These are phyloP conservation scores for Phocoena sinus DNA, from an alignment of 2,113 vertebrate genomes.

Conservation along the genomic window DNA sequence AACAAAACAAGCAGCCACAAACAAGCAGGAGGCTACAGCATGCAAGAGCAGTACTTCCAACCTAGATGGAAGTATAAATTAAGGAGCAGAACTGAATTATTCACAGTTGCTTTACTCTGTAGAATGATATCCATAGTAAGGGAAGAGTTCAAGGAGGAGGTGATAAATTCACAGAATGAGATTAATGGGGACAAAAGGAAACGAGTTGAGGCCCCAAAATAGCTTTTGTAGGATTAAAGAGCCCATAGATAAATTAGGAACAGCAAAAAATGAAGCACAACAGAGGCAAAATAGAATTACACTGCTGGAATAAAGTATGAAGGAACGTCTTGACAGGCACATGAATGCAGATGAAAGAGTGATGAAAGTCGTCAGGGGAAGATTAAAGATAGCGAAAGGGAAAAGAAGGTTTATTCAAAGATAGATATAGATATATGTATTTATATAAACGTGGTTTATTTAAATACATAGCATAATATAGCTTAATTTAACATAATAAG, in stretches of 20 bases:
- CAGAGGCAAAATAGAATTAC: background rate
- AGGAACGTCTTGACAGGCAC: background rate
- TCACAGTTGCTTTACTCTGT: background rate
- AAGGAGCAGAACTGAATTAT: background rate
- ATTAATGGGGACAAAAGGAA: background rate
- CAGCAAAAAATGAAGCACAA: background rate
- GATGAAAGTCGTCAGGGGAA: background rate
- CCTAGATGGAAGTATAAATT: background rate
- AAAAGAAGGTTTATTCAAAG: background rate
- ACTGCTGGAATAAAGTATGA: background rate
- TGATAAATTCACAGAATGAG: background rate
- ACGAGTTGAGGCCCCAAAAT: background rate
- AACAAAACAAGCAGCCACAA: background rate
- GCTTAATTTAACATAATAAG: background rate
- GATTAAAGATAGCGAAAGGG: background rate
- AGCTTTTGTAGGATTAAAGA: background rate
- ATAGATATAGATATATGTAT: background rate
- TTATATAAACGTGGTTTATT: background rate
- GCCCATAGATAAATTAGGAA: background rate
- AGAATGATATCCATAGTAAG: background rate
- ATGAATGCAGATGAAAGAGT: background rate
- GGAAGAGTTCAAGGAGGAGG: background rate
- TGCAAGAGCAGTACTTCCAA: background rate
- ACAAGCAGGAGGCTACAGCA: fast-evolving
- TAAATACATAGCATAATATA: background rate